A percentile compares a stretch with the other conserved stretches of the same genome.
Conservation (phyloP, 2,888 invertebrate genomes). For the Mystacides longicornis region DNA sequence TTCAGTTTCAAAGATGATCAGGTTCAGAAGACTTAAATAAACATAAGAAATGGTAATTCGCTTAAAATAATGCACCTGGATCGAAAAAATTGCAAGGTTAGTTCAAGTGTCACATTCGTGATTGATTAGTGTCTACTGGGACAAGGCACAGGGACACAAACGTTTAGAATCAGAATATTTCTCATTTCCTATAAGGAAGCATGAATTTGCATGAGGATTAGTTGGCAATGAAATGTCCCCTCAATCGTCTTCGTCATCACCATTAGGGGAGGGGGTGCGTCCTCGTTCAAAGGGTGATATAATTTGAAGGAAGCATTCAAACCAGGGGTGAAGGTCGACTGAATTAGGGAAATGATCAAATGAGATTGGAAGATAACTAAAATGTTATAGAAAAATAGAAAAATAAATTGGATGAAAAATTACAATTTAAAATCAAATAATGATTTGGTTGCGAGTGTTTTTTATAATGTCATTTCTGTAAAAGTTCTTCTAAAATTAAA, state of each 20-base stretch:
- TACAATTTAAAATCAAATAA: not conserved
- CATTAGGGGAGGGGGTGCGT: not conserved
- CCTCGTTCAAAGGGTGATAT: not conserved
- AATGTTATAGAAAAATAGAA: not conserved
- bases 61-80: no score
- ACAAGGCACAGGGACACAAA: conserved; percentile 1
- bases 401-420: not conserved
- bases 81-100: no score
- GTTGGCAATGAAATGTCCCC: conserved; percentile 11
- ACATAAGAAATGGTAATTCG: no score
- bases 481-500: no score
- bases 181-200: conserved; percentile 26
- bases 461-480: no score
- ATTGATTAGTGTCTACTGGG: no score
- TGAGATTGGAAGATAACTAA: not conserved
- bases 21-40: no score
- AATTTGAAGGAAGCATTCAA: not conserved
- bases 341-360: not conserved
- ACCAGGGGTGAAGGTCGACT: not conserved
- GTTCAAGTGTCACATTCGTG: no score
- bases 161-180: conserved; percentile 19
- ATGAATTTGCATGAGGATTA: conserved; percentile 26
- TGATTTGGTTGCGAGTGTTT: no score
- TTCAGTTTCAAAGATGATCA: no score
- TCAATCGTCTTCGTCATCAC: not conserved